These are phyloP conservation scores for Burhinus bistriatus DNA, from an alignment of 2,113 vertebrate species.

Conservation along the genomic window DNA sequence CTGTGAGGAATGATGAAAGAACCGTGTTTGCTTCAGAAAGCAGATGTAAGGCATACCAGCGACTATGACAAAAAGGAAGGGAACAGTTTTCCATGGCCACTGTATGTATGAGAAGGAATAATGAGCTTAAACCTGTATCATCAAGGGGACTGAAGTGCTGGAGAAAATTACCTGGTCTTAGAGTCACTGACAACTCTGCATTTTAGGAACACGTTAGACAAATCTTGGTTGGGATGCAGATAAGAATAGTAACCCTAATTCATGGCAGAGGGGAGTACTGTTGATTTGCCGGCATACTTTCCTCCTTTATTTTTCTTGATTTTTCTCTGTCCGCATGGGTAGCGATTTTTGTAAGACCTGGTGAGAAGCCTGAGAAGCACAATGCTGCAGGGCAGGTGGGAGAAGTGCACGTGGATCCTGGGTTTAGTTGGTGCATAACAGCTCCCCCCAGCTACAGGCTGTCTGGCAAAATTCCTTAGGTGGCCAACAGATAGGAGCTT, in stretches of 20 bases:
- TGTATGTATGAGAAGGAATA: neutral
- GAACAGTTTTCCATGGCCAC: neutral
- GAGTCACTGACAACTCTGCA: neutral
- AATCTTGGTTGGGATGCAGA: neutral
- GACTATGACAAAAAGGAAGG: neutral
- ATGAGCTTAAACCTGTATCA: neutral
- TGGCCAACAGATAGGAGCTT: neutral
- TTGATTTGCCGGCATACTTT: neutral
- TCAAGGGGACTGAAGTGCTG: neutral
- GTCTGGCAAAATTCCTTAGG: neutral
- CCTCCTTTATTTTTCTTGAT: neutral
- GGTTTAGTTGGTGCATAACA: neutral
- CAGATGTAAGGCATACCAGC: neutral
- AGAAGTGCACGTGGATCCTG: rapidly evolving
- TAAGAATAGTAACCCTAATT: neutral
- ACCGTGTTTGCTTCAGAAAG: rapidly evolving
- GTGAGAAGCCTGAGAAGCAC: neutral
- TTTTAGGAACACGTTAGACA: neutral
- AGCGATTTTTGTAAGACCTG: neutral
- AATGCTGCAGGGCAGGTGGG: neutral
- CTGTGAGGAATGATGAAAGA: neutral
- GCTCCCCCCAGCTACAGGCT: neutral
- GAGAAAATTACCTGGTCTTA: neutral
- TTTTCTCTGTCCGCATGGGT: rapidly evolving
- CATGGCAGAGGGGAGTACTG: neutral